Evolutionary conservation across 2,888 invertebrate genomes (phyloP), one percentile per base, ranked within the genome.

Genomic region (Calliscelio sp.): DNA sequence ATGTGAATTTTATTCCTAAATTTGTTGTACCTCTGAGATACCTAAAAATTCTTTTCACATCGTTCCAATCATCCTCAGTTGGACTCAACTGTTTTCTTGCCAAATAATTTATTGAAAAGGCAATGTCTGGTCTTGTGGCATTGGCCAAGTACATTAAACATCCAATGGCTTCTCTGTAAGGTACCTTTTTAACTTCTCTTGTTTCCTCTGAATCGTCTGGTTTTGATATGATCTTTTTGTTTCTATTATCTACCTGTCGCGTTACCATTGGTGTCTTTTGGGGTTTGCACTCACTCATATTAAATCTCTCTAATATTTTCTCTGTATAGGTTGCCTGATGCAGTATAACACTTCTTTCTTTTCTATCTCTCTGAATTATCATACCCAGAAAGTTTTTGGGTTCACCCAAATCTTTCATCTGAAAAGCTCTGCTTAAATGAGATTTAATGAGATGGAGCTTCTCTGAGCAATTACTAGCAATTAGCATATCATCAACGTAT

Each of bases 401-500:
- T 68, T 83, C 80, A 8, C 87, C 85, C 11, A 88, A 51, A 51
- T 85, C 73, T 49, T 81, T 87, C 81, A 87, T 85, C 22, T 85
- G 32, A 32, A 88, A 87, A 2, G 24, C 55, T 7, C 8, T 28
- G 8, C 28, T 6, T 28, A 28, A 8, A 8, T 28, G 28, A 28
- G 28, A 6, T 28, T 28, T 28, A 28, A 28, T 28, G 4, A 28
- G 28, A 28, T 28, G 4, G 8, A 28, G 28, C 28, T 28, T 28
- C 28, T 28, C 28, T 28, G 28, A 28, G 8, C 28, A 28, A 8
- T 28, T 28, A 28, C 28, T 28, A 8, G n/a, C 83, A n/a, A 82
- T 65, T 55, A 87, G 22, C 68, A 84, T 85, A 35, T 85, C 84
- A 32, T 86, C 86, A 65, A 87, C 87, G 49, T 87, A 87, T 10